Conservation (phyloP, 1,140 invertebrate species). For the Trissolcus basalis region DNA sequence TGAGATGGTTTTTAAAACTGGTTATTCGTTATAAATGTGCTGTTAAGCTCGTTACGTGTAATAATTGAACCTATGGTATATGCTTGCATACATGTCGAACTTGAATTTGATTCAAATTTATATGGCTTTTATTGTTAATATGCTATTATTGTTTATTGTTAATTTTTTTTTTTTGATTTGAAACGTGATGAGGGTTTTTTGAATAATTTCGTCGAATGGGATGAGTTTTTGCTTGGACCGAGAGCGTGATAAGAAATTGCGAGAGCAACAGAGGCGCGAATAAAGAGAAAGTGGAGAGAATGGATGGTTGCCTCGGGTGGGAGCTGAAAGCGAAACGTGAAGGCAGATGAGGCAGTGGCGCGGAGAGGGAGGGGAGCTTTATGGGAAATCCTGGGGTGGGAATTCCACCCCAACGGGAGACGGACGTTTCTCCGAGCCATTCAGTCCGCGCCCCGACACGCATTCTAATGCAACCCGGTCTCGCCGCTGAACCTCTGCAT, state of each 20-base stretch:
- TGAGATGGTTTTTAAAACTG: background rate
- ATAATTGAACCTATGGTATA: no score
- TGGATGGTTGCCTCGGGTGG: conserved; percentile 7
- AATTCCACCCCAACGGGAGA: conserved; percentile 56
- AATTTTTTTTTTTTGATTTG: no score
- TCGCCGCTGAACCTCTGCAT: background rate
- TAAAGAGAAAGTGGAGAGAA: conserved; percentile 32
- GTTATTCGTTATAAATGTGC: conserved; percentile 2
- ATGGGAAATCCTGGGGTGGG: conserved; percentile 58
- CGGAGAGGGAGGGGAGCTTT: conserved; percentile 34
- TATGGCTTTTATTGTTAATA: no score
- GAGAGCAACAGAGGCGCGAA: conserved; percentile 3
- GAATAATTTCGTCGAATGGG: no score
- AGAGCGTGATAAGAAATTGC: background rate
- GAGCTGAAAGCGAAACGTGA: conserved; percentile 41
- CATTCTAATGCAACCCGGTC: conserved; percentile 40
- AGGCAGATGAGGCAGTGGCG: conserved; percentile 34
- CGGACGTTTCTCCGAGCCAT: conserved; percentile 50
- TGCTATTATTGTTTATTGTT: no score
- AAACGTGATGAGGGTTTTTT: no score
- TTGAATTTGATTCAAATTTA: no score
- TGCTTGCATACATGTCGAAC: no score
- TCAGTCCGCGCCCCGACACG: conserved; percentile 61
- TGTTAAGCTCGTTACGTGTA: background rate
- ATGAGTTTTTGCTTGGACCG: background rate